Evolutionary conservation across 2,113 vertebrate species (phyloP).

Genomic region (Nesogale talazaci): DNA sequence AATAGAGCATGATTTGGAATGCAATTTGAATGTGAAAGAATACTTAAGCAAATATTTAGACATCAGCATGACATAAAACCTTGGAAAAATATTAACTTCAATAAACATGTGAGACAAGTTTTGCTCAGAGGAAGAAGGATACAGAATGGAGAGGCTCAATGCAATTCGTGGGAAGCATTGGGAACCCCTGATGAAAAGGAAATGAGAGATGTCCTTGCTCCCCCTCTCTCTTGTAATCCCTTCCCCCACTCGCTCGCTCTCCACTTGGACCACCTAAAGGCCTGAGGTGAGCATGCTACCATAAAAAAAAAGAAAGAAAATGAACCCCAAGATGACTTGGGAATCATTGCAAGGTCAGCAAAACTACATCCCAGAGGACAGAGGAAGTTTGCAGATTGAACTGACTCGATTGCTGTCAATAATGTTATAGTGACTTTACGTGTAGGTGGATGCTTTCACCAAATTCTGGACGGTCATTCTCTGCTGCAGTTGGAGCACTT

Average conservation of each 20-base stretch:
- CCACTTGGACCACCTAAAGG: too few relatives aligned
- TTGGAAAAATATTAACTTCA: too few relatives aligned
- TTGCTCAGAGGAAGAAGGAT: neutral
- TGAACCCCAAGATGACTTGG: neutral
- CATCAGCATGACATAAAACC: fast-evolving
- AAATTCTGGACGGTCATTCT: neutral
- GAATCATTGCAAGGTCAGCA: neutral
- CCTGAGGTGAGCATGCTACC: too few relatives aligned
- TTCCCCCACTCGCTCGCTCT: too few relatives aligned
- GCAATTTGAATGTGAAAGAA: neutral
- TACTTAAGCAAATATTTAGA: fast-evolving
- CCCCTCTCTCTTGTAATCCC: too few relatives aligned
- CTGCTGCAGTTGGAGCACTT: neutral
- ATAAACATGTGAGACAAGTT: too few relatives aligned
- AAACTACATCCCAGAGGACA: neutral
- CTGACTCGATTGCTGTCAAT: too few relatives aligned
- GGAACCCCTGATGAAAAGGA: neutral
- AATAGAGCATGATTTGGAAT: neutral
- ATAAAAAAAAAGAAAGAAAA: too few relatives aligned
- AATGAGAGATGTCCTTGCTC: too few relatives aligned
- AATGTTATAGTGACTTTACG: neutral
- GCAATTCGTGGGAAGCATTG: neutral
- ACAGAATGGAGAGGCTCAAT: fast-evolving
- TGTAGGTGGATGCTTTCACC: neutral
- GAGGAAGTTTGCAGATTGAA: neutral